phyloP scores from a whole-genome alignment of 2,113 vertebrate genomes.

The Calyptomena viridis region DNA sequence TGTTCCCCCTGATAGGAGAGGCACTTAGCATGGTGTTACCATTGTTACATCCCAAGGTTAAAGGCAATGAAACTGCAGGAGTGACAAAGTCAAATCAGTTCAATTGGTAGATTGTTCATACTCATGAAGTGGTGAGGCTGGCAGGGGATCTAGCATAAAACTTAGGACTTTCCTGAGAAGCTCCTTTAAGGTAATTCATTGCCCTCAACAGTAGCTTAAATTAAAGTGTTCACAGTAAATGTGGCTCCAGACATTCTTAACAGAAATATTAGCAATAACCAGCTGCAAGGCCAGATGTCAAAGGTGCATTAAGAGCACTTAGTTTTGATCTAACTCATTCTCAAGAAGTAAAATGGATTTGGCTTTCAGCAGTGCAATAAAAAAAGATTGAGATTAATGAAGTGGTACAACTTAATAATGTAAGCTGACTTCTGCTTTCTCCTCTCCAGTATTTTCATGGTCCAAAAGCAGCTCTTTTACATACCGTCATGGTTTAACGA shows the following conservation, averaged over 20 bases:
- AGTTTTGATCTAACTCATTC: conserved; percentile 76
- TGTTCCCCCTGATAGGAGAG: conserved; percentile 67
- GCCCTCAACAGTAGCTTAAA: conserved; percentile 78
- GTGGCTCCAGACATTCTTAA: conserved; percentile 73
- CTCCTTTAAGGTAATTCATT: conserved; percentile 85
- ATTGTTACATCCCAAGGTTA: conserved; percentile 80
- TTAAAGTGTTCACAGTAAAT: conserved; percentile 77
- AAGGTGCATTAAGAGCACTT: conserved; percentile 79
- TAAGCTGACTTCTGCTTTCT: conserved; percentile 75
- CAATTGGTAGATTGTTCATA: conserved; percentile 83
- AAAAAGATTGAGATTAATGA: conserved; percentile 80
- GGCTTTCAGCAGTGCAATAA: conserved; percentile 75
- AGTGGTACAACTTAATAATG: conserved; percentile 77
- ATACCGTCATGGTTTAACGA: too few species aligned
- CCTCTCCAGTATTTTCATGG: conserved; percentile 75
- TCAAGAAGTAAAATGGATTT: conserved; percentile 72
- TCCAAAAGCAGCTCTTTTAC: conserved; percentile 80
- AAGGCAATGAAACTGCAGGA: conserved; percentile 83
- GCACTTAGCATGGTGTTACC: conserved; percentile 76
- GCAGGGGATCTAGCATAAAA: conserved; percentile 78
- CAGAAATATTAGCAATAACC: conserved; percentile 74
- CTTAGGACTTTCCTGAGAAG: conserved; percentile 72
- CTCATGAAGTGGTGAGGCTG: conserved; percentile 73
- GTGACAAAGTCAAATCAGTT: conserved; percentile 81
- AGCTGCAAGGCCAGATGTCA: conserved; percentile 84